Evolutionary conservation across 2,888 invertebrate species (phyloP), one percentile per base, ranked within the genome.

Genomic region (Acanthococcus lagerstroemiae): DNA sequence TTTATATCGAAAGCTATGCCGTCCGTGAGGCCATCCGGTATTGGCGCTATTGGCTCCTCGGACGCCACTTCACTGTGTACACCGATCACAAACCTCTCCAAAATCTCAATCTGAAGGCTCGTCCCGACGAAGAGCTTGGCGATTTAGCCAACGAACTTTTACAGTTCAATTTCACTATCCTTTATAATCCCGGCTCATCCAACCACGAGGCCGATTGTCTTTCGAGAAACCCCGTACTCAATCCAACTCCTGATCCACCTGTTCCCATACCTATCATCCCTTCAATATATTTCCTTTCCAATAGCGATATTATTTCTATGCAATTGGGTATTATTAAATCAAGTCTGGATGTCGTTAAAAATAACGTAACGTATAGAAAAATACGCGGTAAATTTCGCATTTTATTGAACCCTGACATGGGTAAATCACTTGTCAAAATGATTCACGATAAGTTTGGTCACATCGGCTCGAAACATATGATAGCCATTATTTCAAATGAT

Each of bases 131-230:
- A 66, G 68, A 69, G 65, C 50, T 71, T 24, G 70, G 69, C 17
- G 69, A 71, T 9, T 55, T 71, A 17, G 67, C 67, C n/a, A 68
- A 70, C 60, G 70, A 70, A 52, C 45, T 71, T 52, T 70, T 69
- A 1, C 70, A 70, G 69, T 71, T 60, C 54, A 68, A 71, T 50
- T 71, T 71, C 44, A 19, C 57, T 26, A 60, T 71, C 4, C 69
- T 21, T 54, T 70, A 70, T 60, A 7, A 27, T 19, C 70, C 70
- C 65, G 71, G 71, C 45, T 69, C 66, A 65, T 24, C 26, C 22
- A 71, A 71, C 55, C 26, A 61, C 27, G 71, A 71, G 65, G 69
- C 70, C 9, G 70, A 71, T 61, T 67, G 68, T 44, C 48, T 70
- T 5, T 68, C 68, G 17, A 70, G 69, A 56, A 71, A 70, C 30